These are phyloP conservation scores for Agrenia bidenticulata DNA, from an alignment of 2,888 invertebrate species.

Conservation along the genomic window DNA sequence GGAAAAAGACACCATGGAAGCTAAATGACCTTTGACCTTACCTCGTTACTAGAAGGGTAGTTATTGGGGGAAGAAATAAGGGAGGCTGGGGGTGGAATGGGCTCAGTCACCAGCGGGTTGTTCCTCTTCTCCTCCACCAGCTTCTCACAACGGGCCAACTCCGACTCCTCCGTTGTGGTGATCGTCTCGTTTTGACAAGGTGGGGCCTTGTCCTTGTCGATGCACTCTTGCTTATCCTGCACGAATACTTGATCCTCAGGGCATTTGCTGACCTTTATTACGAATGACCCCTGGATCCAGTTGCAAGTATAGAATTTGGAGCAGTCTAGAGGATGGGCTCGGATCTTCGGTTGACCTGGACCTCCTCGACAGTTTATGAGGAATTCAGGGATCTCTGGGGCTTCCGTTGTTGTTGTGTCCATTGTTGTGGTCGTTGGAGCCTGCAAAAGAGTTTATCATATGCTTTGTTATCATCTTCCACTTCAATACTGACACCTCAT, in stretches of 20 bases:
- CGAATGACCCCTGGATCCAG: constrained; percentile 46
- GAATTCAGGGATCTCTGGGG: constrained; percentile 25
- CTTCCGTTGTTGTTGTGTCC: constrained; percentile 20
- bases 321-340: constrained; percentile 50
- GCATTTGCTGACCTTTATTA: constrained; percentile 48
- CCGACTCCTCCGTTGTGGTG: constrained; percentile 23
- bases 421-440: constrained; percentile 14
- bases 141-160: constrained; percentile 17
- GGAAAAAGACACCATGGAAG: too few species aligned
- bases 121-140: constrained; percentile 8
- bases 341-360: constrained; percentile 36
- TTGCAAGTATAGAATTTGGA: constrained; percentile 48
- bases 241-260: constrained; percentile 44
- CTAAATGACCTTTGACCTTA: neutral
- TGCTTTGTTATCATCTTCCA: too few species aligned
- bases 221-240: constrained; percentile 43
- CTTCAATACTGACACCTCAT: too few species aligned
- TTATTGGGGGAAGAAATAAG: neutral
- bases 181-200: constrained; percentile 36
- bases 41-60: constrained; percentile 2
- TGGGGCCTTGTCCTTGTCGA: constrained; percentile 32
- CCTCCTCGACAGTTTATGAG: constrained; percentile 24
- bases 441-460: too few species aligned
- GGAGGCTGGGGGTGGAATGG: neutral
- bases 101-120: neutral